These are phyloP conservation scores for Psammodynastes pulverulentus DNA, from an alignment of 2,113 vertebrate genomes.

Conservation along the genomic window DNA sequence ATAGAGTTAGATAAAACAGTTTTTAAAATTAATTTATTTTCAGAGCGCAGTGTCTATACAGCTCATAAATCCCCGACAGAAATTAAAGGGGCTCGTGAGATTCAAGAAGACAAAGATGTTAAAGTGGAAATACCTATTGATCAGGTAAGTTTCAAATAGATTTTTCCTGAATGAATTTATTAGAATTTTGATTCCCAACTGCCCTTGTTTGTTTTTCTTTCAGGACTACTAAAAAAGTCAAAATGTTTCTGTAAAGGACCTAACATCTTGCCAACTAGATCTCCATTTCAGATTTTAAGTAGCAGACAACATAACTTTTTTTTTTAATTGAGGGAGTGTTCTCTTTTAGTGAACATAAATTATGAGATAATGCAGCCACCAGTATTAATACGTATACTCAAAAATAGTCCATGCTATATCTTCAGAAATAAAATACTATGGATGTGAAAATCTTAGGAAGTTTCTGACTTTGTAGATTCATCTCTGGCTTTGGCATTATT, in stretches of 20 bases:
- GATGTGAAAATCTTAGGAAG: neutral
- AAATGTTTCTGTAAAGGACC: neutral
- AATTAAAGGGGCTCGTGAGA: slow-evolving; percentile 12
- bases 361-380: neutral
- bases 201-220: neutral
- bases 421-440: neutral
- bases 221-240: neutral
- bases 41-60: slow-evolving; percentile 38
- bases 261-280: neutral
- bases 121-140: slow-evolving; percentile 37
- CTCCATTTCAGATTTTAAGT: neutral
- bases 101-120: slow-evolving; percentile 20
- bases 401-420: neutral
- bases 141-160: slow-evolving; percentile 27
- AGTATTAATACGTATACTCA: neutral
- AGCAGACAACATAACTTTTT: neutral
- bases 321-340: neutral
- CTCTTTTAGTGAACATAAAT: neutral
- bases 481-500: neutral
- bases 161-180: neutral
- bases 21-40: neutral
- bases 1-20: neutral
- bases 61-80: slow-evolving; percentile 3
- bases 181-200: neutral
- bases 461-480: neutral